These are phyloP conservation scores for Lacerta agilis DNA, from an alignment of 2,797 vertebrate species.

Conservation along the genomic window DNA sequence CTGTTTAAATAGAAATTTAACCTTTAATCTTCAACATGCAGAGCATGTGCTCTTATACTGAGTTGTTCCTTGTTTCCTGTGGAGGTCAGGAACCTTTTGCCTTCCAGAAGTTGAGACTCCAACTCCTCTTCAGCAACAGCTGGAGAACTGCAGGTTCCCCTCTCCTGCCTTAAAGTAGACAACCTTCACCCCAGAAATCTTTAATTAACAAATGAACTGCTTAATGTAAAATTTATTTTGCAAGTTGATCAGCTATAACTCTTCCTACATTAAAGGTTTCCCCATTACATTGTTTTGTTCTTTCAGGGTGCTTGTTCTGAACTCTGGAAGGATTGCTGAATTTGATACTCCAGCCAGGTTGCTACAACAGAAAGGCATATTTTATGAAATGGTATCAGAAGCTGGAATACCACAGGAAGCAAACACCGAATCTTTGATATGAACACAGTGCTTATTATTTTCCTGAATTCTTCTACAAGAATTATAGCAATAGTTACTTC, in stretches of 20 bases:
- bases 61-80: background rate
- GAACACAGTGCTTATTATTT: background rate
- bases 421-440: background rate
- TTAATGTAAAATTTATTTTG: background rate
- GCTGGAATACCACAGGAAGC: constrained; percentile 49
- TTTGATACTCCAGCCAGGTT: constrained; percentile 69
- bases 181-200: background rate
- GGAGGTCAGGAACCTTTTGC: too few relatives aligned
- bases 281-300: constrained; percentile 40
- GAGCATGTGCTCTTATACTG: background rate
- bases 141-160: too few relatives aligned
- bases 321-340: constrained; percentile 70
- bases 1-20: background rate
- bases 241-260: rapidly evolving
- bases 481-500: background rate
- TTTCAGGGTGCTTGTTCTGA: constrained; percentile 75
- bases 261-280: background rate
- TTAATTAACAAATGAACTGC: background rate
- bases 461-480: background rate
- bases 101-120: too few relatives aligned
- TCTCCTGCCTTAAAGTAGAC: background rate
- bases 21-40: background rate
- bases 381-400: constrained; percentile 72
- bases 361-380: constrained; percentile 61
- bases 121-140: too few relatives aligned